phyloP scores from a whole-genome alignment of 2,888 invertebrate species.

The Cosmorhoe ocellata region DNA sequence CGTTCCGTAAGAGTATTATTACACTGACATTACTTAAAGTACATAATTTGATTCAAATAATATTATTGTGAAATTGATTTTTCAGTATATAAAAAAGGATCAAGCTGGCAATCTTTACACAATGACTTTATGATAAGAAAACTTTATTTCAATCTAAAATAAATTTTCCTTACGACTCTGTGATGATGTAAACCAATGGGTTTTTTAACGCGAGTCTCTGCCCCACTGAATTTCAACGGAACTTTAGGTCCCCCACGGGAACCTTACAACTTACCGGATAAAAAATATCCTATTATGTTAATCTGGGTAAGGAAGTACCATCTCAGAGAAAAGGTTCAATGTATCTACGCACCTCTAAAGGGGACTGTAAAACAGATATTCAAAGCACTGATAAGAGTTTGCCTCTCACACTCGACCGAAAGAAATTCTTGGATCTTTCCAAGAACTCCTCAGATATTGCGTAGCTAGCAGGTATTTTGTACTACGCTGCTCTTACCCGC shows the following conservation, averaged over 20 bases:
- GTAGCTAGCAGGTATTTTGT: neutral
- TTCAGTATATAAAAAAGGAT: too few species aligned
- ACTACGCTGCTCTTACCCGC: too few species aligned
- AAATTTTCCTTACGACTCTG: slow-evolving; percentile 26
- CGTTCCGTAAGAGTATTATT: too few species aligned
- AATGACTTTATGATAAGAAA: too few species aligned
- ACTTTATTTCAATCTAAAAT: slow-evolving; percentile 11
- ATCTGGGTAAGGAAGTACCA: slow-evolving; percentile 49
- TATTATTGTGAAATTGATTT: too few species aligned
- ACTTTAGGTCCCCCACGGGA: slow-evolving; percentile 56
- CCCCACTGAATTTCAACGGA: slow-evolving; percentile 44
- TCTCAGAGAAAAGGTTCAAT: slow-evolving; percentile 47
- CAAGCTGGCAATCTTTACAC: too few species aligned
- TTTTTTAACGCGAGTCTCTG: slow-evolving; percentile 45
- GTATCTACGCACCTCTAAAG: slow-evolving; percentile 48
- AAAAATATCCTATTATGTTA: slow-evolving; percentile 61
- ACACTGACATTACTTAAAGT: too few species aligned
- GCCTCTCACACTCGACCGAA: slow-evolving; percentile 21
- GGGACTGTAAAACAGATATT: slow-evolving; percentile 46
- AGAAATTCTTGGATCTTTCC: neutral
- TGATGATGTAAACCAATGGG: slow-evolving; percentile 44
- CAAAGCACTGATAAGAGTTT: slow-evolving; percentile 41
- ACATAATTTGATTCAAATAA: too few species aligned
- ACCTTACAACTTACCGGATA: slow-evolving; percentile 53
- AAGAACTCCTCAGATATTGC: neutral